Conservation (phyloP, 2,797 vertebrate species). For the Muscicapa striata region DNA sequence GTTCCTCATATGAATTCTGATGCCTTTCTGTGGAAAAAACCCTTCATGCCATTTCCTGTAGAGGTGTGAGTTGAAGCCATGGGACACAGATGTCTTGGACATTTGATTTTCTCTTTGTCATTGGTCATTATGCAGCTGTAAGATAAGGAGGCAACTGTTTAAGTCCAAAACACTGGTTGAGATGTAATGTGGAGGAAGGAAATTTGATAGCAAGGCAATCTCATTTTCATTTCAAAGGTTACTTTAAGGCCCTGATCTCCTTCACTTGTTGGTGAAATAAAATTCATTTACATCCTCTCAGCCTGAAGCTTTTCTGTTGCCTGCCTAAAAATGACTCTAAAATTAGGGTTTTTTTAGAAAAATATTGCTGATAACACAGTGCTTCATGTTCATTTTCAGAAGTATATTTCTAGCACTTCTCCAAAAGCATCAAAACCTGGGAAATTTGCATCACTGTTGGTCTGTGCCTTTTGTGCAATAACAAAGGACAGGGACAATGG, state of each 20-base stretch:
- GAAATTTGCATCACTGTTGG: not conserved
- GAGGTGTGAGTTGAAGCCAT: not conserved
- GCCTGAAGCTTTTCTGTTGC: not conserved
- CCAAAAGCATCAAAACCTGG: not conserved
- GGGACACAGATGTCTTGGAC: not conserved
- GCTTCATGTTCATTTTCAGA: not conserved
- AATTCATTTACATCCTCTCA: not conserved
- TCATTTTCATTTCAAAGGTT: not conserved
- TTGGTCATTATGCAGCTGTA: not conserved
- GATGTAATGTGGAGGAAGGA: not conserved
- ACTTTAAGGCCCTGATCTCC: not conserved
- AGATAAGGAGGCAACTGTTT: not conserved
- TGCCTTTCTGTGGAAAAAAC: not conserved
- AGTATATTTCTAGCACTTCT: not conserved
- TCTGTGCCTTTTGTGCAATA: not conserved
- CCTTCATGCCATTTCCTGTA: not conserved
- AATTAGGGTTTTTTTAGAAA: not conserved
- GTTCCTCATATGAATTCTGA: not conserved
- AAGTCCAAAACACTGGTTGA: not conserved
- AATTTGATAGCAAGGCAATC: not conserved
- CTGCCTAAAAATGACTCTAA: not conserved
- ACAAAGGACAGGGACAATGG: not conserved
- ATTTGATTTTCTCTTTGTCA: not conserved
- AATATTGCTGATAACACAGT: not conserved
- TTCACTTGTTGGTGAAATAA: not conserved